phyloP scores from a whole-genome alignment of 1,140 invertebrate genomes.

The Pseudomyrmex concolor region DNA sequence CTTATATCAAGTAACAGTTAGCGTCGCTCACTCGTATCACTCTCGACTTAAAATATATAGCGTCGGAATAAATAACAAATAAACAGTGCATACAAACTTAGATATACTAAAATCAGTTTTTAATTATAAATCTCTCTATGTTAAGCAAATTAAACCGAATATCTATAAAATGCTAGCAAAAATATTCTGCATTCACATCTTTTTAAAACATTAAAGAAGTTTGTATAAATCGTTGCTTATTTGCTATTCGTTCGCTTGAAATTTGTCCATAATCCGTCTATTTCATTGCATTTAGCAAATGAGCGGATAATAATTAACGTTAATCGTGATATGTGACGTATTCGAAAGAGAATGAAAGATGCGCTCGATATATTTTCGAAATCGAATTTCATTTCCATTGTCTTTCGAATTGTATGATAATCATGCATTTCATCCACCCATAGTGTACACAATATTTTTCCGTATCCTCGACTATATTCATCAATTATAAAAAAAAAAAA shows the following conservation, averaged over 20 bases:
- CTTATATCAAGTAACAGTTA: neutral
- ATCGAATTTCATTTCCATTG: neutral
- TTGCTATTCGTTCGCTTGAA: constrained; percentile 24
- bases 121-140: neutral
- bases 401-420: neutral
- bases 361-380: constrained; percentile 16
- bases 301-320: constrained; percentile 17
- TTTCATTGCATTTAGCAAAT: neutral
- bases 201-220: no score
- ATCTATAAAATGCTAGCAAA: neutral
- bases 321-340: constrained; percentile 69
- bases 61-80: constrained; percentile 18
- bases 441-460: neutral
- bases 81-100: constrained; percentile 5
- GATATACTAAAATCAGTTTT: neutral
- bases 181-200: neutral
- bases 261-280: neutral
- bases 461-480: constrained; percentile 14
- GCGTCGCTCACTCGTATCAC: constrained; percentile 24
- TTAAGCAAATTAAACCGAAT: neutral
- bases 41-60: constrained; percentile 2
- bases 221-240: neutral
- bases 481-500: no score
- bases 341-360: constrained; percentile 31
- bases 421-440: neutral